Conservation (phyloP, 2,113 vertebrate genomes). For the Orycteropus afer region DNA sequence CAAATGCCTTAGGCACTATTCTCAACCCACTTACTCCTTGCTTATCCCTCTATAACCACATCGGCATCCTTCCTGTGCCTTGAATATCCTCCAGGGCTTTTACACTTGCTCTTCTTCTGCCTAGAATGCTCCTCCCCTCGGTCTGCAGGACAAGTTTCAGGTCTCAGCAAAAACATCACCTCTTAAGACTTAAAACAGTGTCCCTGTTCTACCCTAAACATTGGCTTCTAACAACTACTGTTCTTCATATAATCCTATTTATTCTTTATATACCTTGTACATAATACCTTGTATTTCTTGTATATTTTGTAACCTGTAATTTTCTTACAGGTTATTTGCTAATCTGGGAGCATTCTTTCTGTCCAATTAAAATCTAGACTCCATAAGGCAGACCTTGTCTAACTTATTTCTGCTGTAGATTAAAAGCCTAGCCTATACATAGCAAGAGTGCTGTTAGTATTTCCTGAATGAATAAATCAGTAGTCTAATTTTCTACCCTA, state of each 20-base stretch:
- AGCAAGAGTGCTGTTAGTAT: background rate
- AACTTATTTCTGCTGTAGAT: background rate
- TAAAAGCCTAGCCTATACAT: background rate
- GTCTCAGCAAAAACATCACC: background rate
- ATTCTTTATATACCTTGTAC: background rate
- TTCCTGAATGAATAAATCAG: background rate
- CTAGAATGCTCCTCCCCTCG: background rate
- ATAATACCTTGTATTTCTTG: no score
- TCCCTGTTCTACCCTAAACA: background rate
- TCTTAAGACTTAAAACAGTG: background rate
- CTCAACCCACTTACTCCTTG: background rate
- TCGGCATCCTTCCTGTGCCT: background rate
- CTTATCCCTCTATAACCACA: background rate
- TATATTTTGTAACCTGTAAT: background rate
- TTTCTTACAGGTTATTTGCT: background rate
- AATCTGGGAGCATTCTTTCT: background rate
- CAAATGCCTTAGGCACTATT: no score
- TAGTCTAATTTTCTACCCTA: background rate
- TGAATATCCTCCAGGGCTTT: background rate
- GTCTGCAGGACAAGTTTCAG: background rate
- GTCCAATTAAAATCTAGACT: slow-evolving; percentile 2
- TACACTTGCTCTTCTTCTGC: background rate
- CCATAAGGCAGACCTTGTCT: background rate
- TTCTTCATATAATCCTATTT: background rate
- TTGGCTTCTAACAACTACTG: background rate